Evolutionary conservation across 2,797 vertebrate genomes (phyloP).

Genomic region (Pipistrellus pygmaeus): DNA sequence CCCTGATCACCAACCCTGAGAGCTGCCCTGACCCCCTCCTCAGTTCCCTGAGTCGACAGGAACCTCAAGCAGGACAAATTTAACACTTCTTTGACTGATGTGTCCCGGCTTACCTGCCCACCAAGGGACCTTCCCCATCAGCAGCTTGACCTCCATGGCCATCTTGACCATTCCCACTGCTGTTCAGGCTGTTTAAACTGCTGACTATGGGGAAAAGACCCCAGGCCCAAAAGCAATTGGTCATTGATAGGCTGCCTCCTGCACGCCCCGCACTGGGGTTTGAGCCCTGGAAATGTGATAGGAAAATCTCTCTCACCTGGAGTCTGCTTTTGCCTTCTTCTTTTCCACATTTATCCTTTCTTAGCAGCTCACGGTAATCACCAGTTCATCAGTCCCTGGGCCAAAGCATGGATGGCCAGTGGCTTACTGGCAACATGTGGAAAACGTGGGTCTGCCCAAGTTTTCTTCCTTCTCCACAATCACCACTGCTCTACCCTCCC

Average conservation of each 20-base stretch:
- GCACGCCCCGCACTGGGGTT: too few species aligned
- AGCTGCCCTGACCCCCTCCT: neutral
- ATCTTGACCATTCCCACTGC: neutral
- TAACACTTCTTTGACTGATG: neutral
- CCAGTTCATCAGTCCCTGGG: neutral
- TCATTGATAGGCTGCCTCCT: too few species aligned
- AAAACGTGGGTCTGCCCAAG: rapidly evolving
- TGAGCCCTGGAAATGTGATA: too few species aligned
- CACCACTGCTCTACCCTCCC: too few species aligned
- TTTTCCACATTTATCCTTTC: neutral
- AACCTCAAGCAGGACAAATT: too few species aligned
- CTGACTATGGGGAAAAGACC: neutral
- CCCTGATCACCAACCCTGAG: neutral
- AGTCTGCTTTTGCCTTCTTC: neutral
- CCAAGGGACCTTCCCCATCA: neutral
- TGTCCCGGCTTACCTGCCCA: neutral
- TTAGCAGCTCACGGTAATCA: neutral
- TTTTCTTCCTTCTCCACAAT: neutral
- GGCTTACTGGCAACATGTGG: neutral
- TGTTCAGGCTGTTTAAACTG: neutral
- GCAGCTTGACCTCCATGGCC: neutral
- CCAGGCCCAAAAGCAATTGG: neutral
- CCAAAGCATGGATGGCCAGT: neutral
- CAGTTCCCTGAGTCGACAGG: rapidly evolving
- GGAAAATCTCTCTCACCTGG: neutral